Conservation (phyloP, 2,888 invertebrate species). For the Lasioglossum pauxillum region DNA sequence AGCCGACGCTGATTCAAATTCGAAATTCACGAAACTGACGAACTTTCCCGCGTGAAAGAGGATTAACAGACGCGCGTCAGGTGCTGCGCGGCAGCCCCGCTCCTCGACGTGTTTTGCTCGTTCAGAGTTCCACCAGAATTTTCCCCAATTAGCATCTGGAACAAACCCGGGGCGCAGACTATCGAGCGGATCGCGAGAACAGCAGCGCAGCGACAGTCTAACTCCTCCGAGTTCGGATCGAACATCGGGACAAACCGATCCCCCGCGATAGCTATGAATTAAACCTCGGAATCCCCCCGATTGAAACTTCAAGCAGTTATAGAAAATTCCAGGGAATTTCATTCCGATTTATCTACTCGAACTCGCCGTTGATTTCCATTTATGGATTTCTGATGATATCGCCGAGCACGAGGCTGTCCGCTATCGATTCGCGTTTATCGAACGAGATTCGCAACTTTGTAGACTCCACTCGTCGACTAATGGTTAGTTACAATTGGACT, state of each 20-base stretch:
- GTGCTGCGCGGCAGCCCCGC: neutral
- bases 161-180: slow-evolving; percentile 3
- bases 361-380: slow-evolving; percentile 17
- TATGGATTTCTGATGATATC: slow-evolving; percentile 24
- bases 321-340: slow-evolving; percentile 24
- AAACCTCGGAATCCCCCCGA: neutral
- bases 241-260: neutral
- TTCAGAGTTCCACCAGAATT: neutral
- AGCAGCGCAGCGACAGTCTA: neutral
- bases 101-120: neutral
- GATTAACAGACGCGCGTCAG: slow-evolving; percentile 7
- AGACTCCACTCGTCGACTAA: neutral
- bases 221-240: neutral
- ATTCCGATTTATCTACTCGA: slow-evolving; percentile 18
- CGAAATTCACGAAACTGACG: slow-evolving; percentile 20
- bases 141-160: slow-evolving; percentile 1
- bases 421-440: neutral
- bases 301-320: slow-evolving; percentile 26
- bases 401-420: neutral
- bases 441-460: neutral
- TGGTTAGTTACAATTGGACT: neutral
- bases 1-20: neutral
- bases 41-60: neutral
- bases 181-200: slow-evolving; percentile 4
- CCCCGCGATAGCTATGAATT: neutral